A percentile compares a stretch with the other conserved stretches of the same genome.
These are phyloP conservation scores for Enhydra lutris DNA, from an alignment of 2,113 vertebrate species.

Conservation along the genomic window DNA sequence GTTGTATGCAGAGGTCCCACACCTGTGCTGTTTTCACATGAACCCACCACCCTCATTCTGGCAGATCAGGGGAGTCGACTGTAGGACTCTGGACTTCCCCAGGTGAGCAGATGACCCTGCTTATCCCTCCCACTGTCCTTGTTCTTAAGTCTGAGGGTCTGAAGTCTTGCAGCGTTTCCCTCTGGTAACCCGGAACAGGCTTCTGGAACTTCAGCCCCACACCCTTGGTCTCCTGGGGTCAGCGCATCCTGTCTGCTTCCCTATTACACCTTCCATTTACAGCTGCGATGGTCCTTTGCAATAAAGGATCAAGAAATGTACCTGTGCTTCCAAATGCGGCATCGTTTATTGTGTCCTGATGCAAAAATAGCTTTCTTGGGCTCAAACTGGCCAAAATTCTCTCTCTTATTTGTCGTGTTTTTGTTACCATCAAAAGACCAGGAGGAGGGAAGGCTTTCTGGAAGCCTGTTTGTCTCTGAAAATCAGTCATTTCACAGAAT, in stretches of 20 bases:
- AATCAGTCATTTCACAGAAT: neutral
- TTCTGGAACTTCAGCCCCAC: neutral
- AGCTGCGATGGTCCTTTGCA: neutral
- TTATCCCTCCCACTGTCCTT: neutral
- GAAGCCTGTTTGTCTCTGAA: constrained; percentile 17
- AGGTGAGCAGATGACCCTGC: neutral
- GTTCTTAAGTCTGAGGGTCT: neutral
- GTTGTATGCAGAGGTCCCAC: neutral
- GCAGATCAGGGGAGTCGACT: neutral
- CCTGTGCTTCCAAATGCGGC: neutral
- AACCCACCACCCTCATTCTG: neutral
- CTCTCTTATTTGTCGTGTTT: constrained; percentile 5
- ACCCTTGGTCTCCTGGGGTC: neutral
- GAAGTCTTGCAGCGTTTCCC: neutral
- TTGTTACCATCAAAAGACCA: neutral
- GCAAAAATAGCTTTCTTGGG: constrained; percentile 40
- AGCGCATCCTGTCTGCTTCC: neutral
- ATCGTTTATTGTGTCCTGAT: neutral
- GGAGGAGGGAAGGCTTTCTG: neutral
- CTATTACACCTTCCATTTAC: neutral
- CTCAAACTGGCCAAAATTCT: neutral
- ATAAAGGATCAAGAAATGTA: neutral
- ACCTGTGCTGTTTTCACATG: neutral
- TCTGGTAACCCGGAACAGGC: neutral
- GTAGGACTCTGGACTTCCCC: neutral